A percentile compares a stretch with the other conserved stretches of the same genome.
These are phyloP conservation scores for roundworm (Caenorhabditis elegans) DNA, from an alignment of 1,140 invertebrate genomes.

Conservation along the genomic window DNA sequence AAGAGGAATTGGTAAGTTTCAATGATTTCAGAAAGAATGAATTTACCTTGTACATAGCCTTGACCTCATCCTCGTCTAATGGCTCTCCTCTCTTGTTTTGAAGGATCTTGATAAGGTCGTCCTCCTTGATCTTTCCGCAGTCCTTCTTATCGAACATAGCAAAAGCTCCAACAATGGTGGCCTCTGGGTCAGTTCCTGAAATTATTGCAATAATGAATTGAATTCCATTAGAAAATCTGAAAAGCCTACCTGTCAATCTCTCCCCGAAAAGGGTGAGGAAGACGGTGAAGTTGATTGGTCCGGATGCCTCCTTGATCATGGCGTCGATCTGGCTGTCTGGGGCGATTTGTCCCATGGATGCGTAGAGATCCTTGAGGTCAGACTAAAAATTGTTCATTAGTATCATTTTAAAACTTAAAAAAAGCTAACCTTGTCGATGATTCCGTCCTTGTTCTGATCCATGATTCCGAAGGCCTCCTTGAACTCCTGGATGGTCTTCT, in stretches of 20 bases:
- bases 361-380: slow-evolving; percentile 97
- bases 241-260: slow-evolving; percentile 71
- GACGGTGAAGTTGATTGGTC: slow-evolving; percentile 97
- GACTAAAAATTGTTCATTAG: slow-evolving; percentile 69
- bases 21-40: neutral
- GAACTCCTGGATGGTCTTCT: slow-evolving; percentile 66
- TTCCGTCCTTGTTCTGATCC: slow-evolving; percentile 97
- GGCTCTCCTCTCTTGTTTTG: slow-evolving; percentile 66
- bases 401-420: neutral
- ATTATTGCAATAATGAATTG: neutral
- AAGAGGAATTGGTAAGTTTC: too few relatives aligned
- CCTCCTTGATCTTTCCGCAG: slow-evolving; percentile 69
- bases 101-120: slow-evolving; percentile 63
- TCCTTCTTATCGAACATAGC: slow-evolving; percentile 94
- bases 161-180: slow-evolving; percentile 93
- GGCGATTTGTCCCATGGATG: slow-evolving; percentile 89
- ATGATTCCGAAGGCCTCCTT: slow-evolving; percentile 94
- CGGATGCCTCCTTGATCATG: slow-evolving; percentile 97
- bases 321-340: slow-evolving; percentile 88
- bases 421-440: slow-evolving; percentile 81
- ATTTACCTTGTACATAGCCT: slow-evolving; percentile 64
- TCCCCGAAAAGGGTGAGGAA: slow-evolving; percentile 97
- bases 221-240: neutral
- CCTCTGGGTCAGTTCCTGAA: slow-evolving; percentile 92
- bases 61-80: slow-evolving; percentile 63